phyloP scores from a whole-genome alignment of 2,113 vertebrate genomes.

The Galemys pyrenaicus region DNA sequence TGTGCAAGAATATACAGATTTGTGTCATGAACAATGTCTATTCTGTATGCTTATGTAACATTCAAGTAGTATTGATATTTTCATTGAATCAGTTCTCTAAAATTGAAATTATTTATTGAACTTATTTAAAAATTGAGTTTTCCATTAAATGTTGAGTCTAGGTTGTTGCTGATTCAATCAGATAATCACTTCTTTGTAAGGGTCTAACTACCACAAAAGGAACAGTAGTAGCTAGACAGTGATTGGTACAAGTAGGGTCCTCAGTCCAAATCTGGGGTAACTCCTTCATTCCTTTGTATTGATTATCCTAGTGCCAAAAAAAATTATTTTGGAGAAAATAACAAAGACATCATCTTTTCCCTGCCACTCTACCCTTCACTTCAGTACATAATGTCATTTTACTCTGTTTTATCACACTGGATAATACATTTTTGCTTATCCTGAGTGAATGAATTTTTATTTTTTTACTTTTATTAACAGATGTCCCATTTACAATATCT shows the following conservation, averaged over 20 bases:
- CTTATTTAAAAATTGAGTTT: constrained; percentile 39
- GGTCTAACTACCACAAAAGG: constrained; percentile 55
- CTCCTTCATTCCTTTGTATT: constrained; percentile 67
- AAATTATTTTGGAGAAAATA: constrained; percentile 51
- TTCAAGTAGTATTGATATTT: background rate
- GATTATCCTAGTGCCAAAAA: background rate
- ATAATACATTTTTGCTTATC: background rate
- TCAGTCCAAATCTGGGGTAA: constrained; percentile 38
- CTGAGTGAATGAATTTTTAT: background rate
- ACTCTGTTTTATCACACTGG: background rate
- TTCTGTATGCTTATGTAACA: background rate
- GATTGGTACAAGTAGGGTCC: constrained; percentile 67
- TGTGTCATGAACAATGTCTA: background rate
- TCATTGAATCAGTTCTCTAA: background rate
- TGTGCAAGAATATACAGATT: background rate
- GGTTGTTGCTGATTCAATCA: constrained; percentile 45
- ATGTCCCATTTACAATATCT: constrained; percentile 31
- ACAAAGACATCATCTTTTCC: constrained; percentile 56
- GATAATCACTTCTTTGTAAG: constrained; percentile 76
- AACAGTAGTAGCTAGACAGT: constrained; percentile 60
- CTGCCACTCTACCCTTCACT: background rate
- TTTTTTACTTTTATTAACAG: too few species aligned
- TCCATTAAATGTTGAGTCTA: background rate
- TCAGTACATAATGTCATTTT: background rate
- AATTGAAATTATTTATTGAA: constrained; percentile 26